These are phyloP conservation scores for Plemyria rubiginata DNA, from an alignment of 2,888 invertebrate species.

Conservation along the genomic window DNA sequence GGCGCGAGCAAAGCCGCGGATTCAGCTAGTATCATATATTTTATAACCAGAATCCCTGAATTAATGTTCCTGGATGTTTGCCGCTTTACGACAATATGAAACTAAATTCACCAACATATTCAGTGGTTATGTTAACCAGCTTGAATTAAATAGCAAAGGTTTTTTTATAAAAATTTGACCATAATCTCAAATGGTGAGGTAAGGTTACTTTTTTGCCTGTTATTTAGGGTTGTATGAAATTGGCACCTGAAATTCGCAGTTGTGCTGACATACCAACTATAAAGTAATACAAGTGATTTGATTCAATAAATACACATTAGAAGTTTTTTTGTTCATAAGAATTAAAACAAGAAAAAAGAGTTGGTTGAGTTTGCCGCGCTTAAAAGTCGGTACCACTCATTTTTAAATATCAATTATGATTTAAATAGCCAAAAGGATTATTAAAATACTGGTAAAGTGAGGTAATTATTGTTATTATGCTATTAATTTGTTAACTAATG, in stretches of 20 bases:
- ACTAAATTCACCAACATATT: not conserved
- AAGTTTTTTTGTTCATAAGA: too few species aligned
- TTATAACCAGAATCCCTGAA: conserved; percentile 6
- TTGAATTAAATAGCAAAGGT: not conserved
- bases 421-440: conserved; percentile 5
- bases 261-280: too few species aligned
- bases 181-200: too few species aligned
- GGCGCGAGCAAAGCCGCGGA: too few species aligned
- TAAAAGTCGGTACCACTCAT: not conserved
- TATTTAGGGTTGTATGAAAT: too few species aligned
- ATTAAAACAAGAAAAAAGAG: too few species aligned
- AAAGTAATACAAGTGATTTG: too few species aligned
- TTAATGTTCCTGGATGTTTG: not conserved
- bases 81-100: conserved; percentile 7
- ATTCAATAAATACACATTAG: too few species aligned
- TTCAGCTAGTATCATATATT: not conserved
- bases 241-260: too few species aligned
- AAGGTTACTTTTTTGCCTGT: too few species aligned
- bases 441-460: not conserved
- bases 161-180: too few species aligned
- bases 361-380: not conserved
- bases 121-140: not conserved
- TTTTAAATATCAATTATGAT: conserved; percentile 1
- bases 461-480: conserved; percentile 1
- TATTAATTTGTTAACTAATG: conserved; percentile 1